Evolutionary conservation across 1,140 invertebrate genomes (phyloP).

Genomic region (Asbolus verrucosus): DNA sequence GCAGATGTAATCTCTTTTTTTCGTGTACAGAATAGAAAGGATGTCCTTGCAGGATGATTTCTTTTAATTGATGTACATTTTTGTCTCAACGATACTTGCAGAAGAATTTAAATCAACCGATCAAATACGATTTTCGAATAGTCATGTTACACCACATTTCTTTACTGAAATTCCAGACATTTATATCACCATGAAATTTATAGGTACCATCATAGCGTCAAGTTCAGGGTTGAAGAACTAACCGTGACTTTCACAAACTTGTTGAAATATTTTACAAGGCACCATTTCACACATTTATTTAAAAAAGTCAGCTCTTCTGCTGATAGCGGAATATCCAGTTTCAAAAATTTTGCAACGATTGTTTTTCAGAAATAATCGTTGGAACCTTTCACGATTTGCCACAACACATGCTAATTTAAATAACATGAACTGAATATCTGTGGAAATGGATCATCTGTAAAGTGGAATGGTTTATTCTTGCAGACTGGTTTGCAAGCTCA

Average conservation of each 20-base stretch:
- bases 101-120: neutral
- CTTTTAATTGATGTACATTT: constrained; percentile 12
- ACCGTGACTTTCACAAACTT: constrained; percentile 28
- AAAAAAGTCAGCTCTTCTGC: too few species aligned
- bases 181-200: constrained; percentile 23
- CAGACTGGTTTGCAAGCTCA: too few species aligned
- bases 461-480: too few species aligned
- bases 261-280: too few species aligned
- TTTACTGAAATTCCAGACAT: constrained; percentile 18
- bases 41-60: constrained; percentile 22
- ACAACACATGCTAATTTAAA: constrained; percentile 31
- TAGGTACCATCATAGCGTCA: constrained; percentile 15
- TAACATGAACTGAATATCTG: constrained; percentile 1
- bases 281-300: too few species aligned
- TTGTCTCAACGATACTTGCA: neutral
- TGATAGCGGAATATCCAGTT: too few species aligned
- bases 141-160: constrained; percentile 16
- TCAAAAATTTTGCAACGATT: too few species aligned
- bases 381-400: constrained; percentile 31
- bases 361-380: constrained; percentile 6
- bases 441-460: too few species aligned
- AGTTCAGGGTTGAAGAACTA: constrained; percentile 22
- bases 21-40: constrained; percentile 6
- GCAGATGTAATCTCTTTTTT: neutral
- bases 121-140: neutral